Conservation (phyloP, 1,140 invertebrate species). For the Charaxes varanes region DNA sequence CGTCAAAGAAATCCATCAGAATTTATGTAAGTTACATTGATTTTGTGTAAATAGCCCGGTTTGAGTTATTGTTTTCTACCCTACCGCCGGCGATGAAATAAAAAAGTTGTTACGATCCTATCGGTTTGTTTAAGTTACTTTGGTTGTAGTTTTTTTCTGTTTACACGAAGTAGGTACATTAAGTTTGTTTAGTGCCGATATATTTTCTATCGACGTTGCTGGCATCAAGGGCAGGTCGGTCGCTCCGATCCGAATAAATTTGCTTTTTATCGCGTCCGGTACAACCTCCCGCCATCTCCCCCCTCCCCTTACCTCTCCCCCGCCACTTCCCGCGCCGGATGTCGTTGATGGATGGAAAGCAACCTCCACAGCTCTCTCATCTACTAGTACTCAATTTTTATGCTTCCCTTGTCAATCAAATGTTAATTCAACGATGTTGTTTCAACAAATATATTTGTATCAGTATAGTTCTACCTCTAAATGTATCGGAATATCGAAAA, state of each 20-base stretch:
- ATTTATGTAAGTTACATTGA: too few relatives aligned
- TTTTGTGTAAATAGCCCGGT: too few relatives aligned
- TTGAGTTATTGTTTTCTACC: too few relatives aligned
- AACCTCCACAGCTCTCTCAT: constrained; percentile 5
- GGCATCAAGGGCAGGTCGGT: constrained; percentile 12
- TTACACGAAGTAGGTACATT: constrained; percentile 11
- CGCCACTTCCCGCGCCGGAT: not conserved
- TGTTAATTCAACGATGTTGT: constrained; percentile 2
- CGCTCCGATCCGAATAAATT: constrained; percentile 24
- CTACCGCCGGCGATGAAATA: too few relatives aligned
- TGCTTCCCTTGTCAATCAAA: constrained; percentile 7
- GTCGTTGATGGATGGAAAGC: constrained; percentile 12
- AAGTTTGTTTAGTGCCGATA: constrained; percentile 14
- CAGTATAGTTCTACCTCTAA: not conserved
- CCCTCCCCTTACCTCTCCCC: not conserved
- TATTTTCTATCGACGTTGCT: not conserved
- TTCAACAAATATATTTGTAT: not conserved
- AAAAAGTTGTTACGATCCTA: too few relatives aligned
- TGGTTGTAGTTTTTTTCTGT: constrained; percentile 9
- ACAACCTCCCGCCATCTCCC: not conserved
- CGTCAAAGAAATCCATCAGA: too few relatives aligned
- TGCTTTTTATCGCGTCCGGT: constrained; percentile 26
- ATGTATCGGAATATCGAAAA: not conserved
- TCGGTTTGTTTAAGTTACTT: too few relatives aligned
- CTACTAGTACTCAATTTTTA: constrained; percentile 11